phyloP scores from a whole-genome alignment of 2,888 invertebrate genomes.

The Tortrix viridana region DNA sequence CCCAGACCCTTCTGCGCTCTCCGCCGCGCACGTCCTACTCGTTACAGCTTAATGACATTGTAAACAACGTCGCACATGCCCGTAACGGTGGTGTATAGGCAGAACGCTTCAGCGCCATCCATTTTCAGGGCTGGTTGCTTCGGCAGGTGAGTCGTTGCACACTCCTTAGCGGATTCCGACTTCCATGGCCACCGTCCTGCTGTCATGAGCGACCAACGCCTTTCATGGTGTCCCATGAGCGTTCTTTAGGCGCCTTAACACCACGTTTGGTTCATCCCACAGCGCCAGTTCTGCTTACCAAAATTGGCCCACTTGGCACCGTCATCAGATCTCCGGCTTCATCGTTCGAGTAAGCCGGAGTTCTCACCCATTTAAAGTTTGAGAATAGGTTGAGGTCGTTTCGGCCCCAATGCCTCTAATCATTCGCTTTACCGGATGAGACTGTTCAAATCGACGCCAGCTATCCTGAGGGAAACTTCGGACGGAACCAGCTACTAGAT shows the following conservation, averaged over 20 bases:
- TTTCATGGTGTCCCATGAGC: slow-evolving; percentile 64
- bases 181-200: slow-evolving; percentile 90
- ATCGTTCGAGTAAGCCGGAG: too few species aligned
- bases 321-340: slow-evolving; percentile 76
- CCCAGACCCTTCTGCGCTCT: slow-evolving; percentile 86
- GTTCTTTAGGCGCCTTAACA: slow-evolving; percentile 87
- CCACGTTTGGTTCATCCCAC: slow-evolving; percentile 90
- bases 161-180: slow-evolving; percentile 87
- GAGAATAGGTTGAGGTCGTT: too few species aligned
- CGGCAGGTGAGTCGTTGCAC: slow-evolving; percentile 85
- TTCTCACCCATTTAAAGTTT: too few species aligned
- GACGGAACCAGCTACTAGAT: slow-evolving; percentile 91
- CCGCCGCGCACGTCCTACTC: slow-evolving; percentile 82
- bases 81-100: too few species aligned
- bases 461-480: slow-evolving; percentile 91
- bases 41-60: too few species aligned
- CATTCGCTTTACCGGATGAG: too few species aligned
- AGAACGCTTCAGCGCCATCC: slow-evolving; percentile 86
- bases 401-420: too few species aligned
- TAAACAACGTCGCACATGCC: too few species aligned
- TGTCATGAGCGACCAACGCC: slow-evolving; percentile 87
- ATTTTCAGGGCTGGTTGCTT: slow-evolving; percentile 87
- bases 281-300: slow-evolving; percentile 86
- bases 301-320: too few species aligned
- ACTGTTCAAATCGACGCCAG: slow-evolving; percentile 77